A percentile compares a stretch with the other conserved stretches of the same genome.
phyloP scores from a whole-genome alignment of 2,888 invertebrate genomes.

The Drosophila pseudotakahashii region DNA sequence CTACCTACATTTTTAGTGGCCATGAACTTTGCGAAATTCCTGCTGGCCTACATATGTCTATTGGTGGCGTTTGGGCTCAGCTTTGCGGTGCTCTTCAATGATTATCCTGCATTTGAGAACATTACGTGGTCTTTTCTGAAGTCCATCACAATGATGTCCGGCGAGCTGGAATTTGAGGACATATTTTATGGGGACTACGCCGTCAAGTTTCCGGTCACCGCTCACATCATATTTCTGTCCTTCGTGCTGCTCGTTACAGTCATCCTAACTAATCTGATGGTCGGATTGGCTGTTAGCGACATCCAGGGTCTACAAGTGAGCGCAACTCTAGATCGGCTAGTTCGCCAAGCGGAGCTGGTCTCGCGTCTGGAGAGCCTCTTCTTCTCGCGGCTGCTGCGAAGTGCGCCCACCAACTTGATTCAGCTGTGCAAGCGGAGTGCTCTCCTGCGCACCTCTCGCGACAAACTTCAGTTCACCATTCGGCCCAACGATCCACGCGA shows the following conservation, averaged over 20 bases:
- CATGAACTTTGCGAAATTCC: conserved; percentile 92
- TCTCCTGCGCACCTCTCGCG: conserved; percentile 89
- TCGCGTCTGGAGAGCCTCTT: conserved; percentile 93
- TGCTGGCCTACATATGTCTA: conserved; percentile 91
- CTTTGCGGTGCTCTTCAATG: conserved; percentile 92
- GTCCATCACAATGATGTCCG: conserved; percentile 95
- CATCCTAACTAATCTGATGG: conserved; percentile 92
- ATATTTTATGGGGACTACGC: conserved; percentile 88
- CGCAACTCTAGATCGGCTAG: conserved; percentile 91
- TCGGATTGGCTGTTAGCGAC: conserved; percentile 94
- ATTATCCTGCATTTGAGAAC: conserved; percentile 89
- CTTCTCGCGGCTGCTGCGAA: conserved; percentile 90
- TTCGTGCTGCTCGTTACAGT: conserved; percentile 93
- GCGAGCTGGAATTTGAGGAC: conserved; percentile 93
- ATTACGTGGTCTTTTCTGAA: conserved; percentile 87
- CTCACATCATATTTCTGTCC: conserved; percentile 90
- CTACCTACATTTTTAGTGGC: conserved; percentile 86
- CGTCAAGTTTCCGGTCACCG: conserved; percentile 89
- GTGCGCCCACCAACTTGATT: conserved; percentile 88
- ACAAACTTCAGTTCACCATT: conserved; percentile 90
- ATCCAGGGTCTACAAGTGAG: conserved; percentile 92
- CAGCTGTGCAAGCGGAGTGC: conserved; percentile 89
- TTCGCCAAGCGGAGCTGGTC: conserved; percentile 92
- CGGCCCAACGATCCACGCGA: conserved; percentile 93
- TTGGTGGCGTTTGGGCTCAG: conserved; percentile 92